Percentiles rank a stretch among this genome's conserved stretches.
These are phyloP conservation scores for Octonoba sinensis DNA, from an alignment of 2,888 invertebrate genomes.

Conservation along the genomic window DNA sequence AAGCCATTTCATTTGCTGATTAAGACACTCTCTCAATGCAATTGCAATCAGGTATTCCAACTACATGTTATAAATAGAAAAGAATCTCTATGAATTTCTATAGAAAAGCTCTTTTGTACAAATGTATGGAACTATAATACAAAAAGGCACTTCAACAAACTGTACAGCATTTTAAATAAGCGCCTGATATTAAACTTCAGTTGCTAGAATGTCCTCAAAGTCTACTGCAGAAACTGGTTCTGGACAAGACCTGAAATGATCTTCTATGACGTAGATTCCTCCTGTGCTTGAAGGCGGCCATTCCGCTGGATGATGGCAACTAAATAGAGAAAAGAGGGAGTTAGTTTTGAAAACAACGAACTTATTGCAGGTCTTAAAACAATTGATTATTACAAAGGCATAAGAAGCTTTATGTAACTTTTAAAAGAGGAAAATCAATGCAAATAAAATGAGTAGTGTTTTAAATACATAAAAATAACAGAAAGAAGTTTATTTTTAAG, in stretches of 20 bases:
- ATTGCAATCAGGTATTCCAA: constrained; percentile 6
- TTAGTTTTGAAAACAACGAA: neutral
- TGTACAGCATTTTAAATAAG: constrained; percentile 58
- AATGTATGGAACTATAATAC: constrained; percentile 58
- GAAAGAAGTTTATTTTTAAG: too few species aligned
- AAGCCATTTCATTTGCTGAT: too few species aligned
- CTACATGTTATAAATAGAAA: constrained; percentile 61
- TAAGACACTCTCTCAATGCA: too few species aligned
- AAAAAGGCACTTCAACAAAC: constrained; percentile 56
- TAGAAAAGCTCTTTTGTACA: constrained; percentile 65
- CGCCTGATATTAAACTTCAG: constrained; percentile 48
- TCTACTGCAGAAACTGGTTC: constrained; percentile 13
- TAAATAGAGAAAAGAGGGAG: constrained; percentile 5
- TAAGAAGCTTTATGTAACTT: too few species aligned
- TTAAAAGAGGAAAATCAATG: too few species aligned
- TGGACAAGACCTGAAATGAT: constrained; percentile 32
- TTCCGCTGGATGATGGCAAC: constrained; percentile 44
- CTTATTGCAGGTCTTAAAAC: too few species aligned
- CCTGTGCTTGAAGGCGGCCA: constrained; percentile 41
- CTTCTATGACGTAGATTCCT: constrained; percentile 51
- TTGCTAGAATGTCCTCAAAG: constrained; percentile 36
- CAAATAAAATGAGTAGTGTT: too few species aligned
- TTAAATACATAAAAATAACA: too few species aligned
- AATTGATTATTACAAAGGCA: too few species aligned
- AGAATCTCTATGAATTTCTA: constrained; percentile 50